Evolutionary conservation across 2,888 invertebrate genomes (phyloP).

Genomic region (Lasioglossum calceatum): DNA sequence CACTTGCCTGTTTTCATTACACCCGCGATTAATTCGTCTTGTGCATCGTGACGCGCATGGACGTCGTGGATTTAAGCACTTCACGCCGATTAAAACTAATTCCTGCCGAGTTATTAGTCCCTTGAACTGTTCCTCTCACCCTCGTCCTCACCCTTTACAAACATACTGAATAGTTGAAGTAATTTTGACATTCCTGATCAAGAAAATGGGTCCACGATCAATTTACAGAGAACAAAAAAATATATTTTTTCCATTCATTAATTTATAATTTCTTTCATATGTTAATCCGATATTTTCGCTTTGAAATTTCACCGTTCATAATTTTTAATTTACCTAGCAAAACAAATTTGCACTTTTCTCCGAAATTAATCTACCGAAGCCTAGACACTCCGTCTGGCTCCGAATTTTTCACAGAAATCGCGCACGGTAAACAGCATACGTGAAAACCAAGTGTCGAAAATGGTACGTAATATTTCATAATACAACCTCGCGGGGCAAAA

Average conservation of each 20-base stretch:
- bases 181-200: background rate
- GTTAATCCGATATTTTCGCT: background rate
- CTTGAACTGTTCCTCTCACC: background rate
- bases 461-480: slow-evolving; percentile 14
- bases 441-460: background rate
- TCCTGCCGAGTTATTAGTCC: background rate
- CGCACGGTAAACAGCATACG: background rate
- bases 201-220: background rate
- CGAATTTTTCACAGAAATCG: background rate
- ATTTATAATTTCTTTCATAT: background rate
- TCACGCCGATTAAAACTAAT: background rate
- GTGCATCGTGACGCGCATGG: too few species aligned
- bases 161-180: background rate
- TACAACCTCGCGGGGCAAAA: background rate
- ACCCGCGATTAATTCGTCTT: background rate
- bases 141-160: background rate
- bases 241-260: background rate
- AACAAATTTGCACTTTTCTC: background rate
- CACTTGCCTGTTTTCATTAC: slow-evolving; percentile 14
- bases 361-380: background rate
- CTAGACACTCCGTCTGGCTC: background rate
- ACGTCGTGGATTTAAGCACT: background rate
- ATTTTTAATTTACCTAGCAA: background rate
- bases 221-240: background rate
- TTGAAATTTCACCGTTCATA: background rate